Evolutionary conservation across 2,113 vertebrate species (phyloP), one percentile per base, ranked within the genome.

Genomic region (Phrynocephalus versicolor): DNA sequence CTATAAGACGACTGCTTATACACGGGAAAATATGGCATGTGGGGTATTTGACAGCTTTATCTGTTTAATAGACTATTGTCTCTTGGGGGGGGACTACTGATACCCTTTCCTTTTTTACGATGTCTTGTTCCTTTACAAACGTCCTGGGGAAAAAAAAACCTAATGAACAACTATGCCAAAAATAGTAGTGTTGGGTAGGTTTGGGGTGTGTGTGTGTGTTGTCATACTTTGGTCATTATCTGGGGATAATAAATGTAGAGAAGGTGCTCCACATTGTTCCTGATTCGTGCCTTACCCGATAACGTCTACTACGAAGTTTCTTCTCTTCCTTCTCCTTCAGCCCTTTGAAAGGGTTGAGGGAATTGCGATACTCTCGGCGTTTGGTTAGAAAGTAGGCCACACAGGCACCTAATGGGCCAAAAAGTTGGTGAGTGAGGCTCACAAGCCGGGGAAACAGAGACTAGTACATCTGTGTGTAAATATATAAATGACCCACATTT

Each of bases 381-480:
- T 96, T 96, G 21, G 96, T 96, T 37, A 96, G 89, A 85, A 96
- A 96, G 85, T 96, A 96, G 33, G 96, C 95, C 70, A 96, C 95
- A 62, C 96, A 96, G 55, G 96, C 95, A 83, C 96, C 96, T 96
- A 81, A 25, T 0, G 0, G 25, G 71, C 16, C 25, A 75, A 35
- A 64, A 35, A 1, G 30, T 15, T 55, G 75, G 6, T 19, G 12
- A 3, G n/a, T 1, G 57, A 41, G 3, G 45, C 18, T 27, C 72
- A 35, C 51, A 77, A 51, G 30, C 27, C 23, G 1, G 8, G 79
- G 76, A 75, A 3, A 16, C n/a, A 86, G 71, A 57, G 18, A 83
- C 30, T 2, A n/a, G n/a, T 25, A 45, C 0, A 9, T 19, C 3
- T 30, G 7, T 79, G n/a, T 51, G 35, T 12, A n/a, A n/a, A 1